Base-by-base conservation (phyloP, 2,888 invertebrate species). In the Uloborus plumipes region DNA sequence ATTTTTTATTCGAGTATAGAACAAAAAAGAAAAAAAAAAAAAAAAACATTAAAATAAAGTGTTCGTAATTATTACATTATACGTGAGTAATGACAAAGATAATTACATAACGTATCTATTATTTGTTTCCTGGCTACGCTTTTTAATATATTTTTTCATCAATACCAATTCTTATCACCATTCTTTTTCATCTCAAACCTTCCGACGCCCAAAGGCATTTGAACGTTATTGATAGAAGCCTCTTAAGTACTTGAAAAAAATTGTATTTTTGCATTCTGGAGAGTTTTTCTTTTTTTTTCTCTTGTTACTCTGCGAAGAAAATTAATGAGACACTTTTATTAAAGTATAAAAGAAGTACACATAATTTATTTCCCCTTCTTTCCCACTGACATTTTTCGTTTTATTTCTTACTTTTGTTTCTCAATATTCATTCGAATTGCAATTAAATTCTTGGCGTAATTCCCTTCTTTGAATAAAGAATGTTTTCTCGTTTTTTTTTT, bases 271-370 rank as follows among this genome's bases (percentile, higher is more conserved):
- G 39, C 20, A 20, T 20, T 15, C 39, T 51, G 31, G 53, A 59
- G 61, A 50, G 20, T 59, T 61, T 9, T 7, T n/a, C n/a, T 59
- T 66, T 64, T 67, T 67, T 76, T 26, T 49, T 6, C 51, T 39
- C 72, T 72, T 22, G 26, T 47, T 47, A 76, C 16, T 22, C 16
- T 18, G 31, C 15, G 64, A 70, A 77, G 62, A 64, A 77, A 77
- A 77, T 77, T 77, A 77, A 77, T 77, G 76, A 77, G 64, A 70
- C 76, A 62, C 55, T 77, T 71, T 77, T 70, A 49, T 22, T 70
- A 50, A 66, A 58, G 31, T 47, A 55, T 77, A 61, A 70, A 77
- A 55, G 18, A 51, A 47, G 59, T 31, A 50, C 16, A 61, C 26
- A 51, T 62, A 69, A 77, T 77, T 77, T 62, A 47, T 64, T 70